Percentiles rank a stretch among this genome's conserved stretches.
These are phyloP conservation scores for Nymphalis polychloros DNA, from an alignment of 2,888 invertebrate genomes.

Conservation along the genomic window DNA sequence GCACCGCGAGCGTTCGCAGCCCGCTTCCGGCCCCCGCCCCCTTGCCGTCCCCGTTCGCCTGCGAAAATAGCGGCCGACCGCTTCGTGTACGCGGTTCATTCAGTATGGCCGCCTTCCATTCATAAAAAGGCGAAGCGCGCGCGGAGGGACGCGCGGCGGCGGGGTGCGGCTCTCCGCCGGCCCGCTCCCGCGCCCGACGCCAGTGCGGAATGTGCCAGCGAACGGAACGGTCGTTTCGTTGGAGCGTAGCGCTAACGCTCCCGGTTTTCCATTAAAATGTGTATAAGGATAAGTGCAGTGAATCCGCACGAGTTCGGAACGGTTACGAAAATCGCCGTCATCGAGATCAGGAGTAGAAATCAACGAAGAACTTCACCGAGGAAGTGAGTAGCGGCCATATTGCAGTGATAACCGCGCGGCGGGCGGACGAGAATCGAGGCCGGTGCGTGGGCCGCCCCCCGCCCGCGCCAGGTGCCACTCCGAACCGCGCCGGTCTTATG, in stretches of 20 bases:
- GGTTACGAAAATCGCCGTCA: slow-evolving; percentile 79
- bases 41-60: slow-evolving; percentile 71
- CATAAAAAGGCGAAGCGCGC: slow-evolving; percentile 84
- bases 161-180: slow-evolving; percentile 75
- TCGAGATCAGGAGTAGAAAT: slow-evolving; percentile 82
- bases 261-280: slow-evolving; percentile 82
- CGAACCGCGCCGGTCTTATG: slow-evolving; percentile 84
- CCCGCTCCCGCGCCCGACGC: slow-evolving; percentile 78
- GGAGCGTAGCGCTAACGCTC: slow-evolving; percentile 82
- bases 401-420: slow-evolving; percentile 83
- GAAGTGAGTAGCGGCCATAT: slow-evolving; percentile 83
- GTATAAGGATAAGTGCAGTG: slow-evolving; percentile 82
- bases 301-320: slow-evolving; percentile 82
- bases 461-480: slow-evolving; percentile 82
- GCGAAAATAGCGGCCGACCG: slow-evolving; percentile 81
- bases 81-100: slow-evolving; percentile 85
- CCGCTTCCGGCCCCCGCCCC: slow-evolving; percentile 78
- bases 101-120: slow-evolving; percentile 88
- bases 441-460: slow-evolving; percentile 82
- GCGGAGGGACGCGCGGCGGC: slow-evolving; percentile 77
- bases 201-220: slow-evolving; percentile 81
- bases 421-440: slow-evolving; percentile 82
- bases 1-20: slow-evolving; percentile 79
- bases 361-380: slow-evolving; percentile 82
- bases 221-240: slow-evolving; percentile 83